These are phyloP conservation scores for Caenorhabditis sp. DNA, from an alignment of 2,888 invertebrate genomes.

Conservation along the genomic window DNA sequence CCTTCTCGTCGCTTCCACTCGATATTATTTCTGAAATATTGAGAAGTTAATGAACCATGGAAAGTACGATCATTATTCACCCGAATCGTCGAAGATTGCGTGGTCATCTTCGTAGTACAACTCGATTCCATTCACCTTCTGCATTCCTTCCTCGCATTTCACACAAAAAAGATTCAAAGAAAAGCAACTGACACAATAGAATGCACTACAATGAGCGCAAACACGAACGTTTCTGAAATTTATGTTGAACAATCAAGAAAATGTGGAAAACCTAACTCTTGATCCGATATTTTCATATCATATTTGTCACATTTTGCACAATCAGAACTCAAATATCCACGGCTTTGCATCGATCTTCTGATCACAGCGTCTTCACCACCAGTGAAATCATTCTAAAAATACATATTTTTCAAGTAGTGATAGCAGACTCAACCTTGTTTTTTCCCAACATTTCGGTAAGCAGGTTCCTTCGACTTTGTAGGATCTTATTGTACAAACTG, in stretches of 20 bases:
- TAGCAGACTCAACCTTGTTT: slow-evolving; percentile 13
- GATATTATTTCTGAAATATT: slow-evolving; percentile 31
- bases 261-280: slow-evolving; percentile 54
- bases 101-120: slow-evolving; percentile 63
- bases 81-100: slow-evolving; percentile 40
- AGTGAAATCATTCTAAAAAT: slow-evolving; percentile 48
- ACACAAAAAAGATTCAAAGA: slow-evolving; percentile 58
- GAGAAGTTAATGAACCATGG: not conserved
- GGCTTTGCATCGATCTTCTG: slow-evolving; percentile 65
- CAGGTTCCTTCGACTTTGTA: slow-evolving; percentile 68
- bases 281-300: slow-evolving; percentile 72
- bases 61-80: not conserved
- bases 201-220: slow-evolving; percentile 73
- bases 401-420: not conserved
- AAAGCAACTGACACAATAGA: slow-evolving; percentile 79
- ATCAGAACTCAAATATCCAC: slow-evolving; percentile 65
- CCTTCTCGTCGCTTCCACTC: slow-evolving; percentile 31
- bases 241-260: not conserved
- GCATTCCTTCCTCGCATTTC: slow-evolving; percentile 70
- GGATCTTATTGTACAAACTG: slow-evolving; percentile 72
- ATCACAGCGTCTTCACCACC: slow-evolving; percentile 67
- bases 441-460: slow-evolving; percentile 63
- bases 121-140: slow-evolving; percentile 61
- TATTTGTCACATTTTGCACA: slow-evolving; percentile 73
- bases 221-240: slow-evolving; percentile 73